Base-by-base conservation (phyloP, 1,140 invertebrate genomes). In the Trachymyrmex septentrionalis region DNA sequence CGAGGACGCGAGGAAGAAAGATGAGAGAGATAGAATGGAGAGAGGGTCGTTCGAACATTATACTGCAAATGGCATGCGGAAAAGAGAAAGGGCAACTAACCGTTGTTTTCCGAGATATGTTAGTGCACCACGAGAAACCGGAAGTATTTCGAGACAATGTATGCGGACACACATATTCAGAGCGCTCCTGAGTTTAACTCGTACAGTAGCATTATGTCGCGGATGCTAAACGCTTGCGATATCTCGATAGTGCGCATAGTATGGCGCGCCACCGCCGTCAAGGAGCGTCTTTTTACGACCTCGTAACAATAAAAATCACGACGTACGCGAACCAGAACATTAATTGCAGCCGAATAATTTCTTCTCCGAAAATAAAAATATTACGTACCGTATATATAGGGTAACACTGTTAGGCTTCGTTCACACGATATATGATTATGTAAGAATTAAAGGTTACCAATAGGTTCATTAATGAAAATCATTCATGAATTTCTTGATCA, bases 151-250 rank as follows among this genome's bases (percentile, higher is more conserved):
- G 38, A 61, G 86, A 88, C 71, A 48, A 55, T 24, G 30, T 75
- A 53, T 21, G 5, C 19, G 55, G 9, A 27, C 48, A 12, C 57
- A 44, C 69, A 57, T 84, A 72, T 67, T 16, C 50, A 73, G 12
- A n/a, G 6, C 48, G n/a, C 19, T 27, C 2, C 30, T 19, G 50
- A 76, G 67, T 57, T 86, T 75, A 38, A 34, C 69, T 81, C 57
- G 69, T 55, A 63, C 19, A 38, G n/a, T 30, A 75, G 21, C 89
- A 61, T 87, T 76, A 90, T 55, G 50, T 82, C 63, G 88, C 69
- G 86, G 86, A 90, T 85, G 63, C 38, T 90, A 87, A 90, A 90
- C 64, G 85, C 77, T 59, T 53, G 85, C 87, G 38, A 72, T 76
- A 55, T 77, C 21, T 67, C 59, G 38, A n/a, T 27, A 55, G 16